Evolutionary conservation across 2,797 vertebrate genomes (phyloP).

Genomic region (Coregonus sp.): DNA sequence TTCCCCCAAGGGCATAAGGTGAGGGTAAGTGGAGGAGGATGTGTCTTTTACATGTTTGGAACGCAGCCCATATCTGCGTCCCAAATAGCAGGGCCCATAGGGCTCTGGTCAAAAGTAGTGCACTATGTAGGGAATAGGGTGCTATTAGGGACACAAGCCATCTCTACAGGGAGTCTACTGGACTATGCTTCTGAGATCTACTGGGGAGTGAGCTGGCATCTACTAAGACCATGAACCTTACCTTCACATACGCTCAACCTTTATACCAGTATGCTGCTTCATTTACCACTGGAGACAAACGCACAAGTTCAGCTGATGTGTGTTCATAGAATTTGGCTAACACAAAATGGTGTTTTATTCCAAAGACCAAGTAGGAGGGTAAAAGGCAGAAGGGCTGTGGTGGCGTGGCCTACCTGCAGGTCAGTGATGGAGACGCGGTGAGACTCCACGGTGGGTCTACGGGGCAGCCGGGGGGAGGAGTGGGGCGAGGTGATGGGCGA

Average conservation of each 20-base stretch:
- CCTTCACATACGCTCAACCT: constrained; percentile 52
- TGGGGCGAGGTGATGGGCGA: constrained; percentile 91
- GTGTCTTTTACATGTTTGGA: too few species aligned
- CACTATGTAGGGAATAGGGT: background rate
- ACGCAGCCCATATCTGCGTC: too few species aligned
- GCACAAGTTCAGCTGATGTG: constrained; percentile 44
- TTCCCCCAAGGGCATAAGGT: too few species aligned
- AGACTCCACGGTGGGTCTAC: constrained; percentile 93
- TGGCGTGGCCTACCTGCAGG: constrained; percentile 80
- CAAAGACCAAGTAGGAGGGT: background rate
- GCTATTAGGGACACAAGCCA: background rate
- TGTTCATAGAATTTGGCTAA: background rate
- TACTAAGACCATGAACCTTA: constrained; percentile 48
- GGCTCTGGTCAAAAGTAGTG: background rate
- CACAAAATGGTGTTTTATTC: background rate
- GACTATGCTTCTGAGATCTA: background rate
- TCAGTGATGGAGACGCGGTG: constrained; percentile 95
- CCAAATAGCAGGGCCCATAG: background rate
- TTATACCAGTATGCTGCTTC: constrained; percentile 49
- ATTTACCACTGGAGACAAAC: constrained; percentile 52
- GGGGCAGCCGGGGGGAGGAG: constrained; percentile 89
- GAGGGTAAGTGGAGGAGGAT: too few species aligned
- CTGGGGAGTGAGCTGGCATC: constrained; percentile 18
- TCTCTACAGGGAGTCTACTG: background rate
- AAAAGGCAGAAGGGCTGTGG: background rate